phyloP scores from a whole-genome alignment of 2,113 vertebrate species.

The Pteronura brasiliensis region DNA sequence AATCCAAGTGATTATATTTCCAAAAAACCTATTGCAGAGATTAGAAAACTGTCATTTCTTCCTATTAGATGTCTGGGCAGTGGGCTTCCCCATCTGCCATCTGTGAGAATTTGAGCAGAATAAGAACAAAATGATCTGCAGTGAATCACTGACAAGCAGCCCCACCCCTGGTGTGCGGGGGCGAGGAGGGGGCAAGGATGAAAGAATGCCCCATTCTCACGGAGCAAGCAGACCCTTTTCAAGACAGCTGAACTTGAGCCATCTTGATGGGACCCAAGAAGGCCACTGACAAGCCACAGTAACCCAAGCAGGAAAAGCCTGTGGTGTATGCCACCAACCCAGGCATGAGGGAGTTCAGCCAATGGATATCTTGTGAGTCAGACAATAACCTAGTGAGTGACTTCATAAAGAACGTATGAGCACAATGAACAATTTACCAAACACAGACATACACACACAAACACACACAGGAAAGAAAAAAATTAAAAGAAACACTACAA shows the following conservation, averaged over 20 bases:
- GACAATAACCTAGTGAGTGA: background rate
- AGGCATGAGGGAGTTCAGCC: background rate
- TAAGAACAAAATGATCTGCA: background rate
- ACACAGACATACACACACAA: background rate
- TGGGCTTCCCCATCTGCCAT: background rate
- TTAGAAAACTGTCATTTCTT: background rate
- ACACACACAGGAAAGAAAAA: background rate
- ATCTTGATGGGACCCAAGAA: background rate
- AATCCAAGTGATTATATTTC: background rate
- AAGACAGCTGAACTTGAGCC: background rate
- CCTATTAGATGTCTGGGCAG: background rate
- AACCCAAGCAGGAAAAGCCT: background rate
- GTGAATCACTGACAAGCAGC: background rate
- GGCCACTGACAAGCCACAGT: no score
- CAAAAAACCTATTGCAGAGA: background rate
- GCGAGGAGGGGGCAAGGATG: background rate
- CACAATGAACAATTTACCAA: background rate
- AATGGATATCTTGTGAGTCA: background rate
- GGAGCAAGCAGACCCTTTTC: background rate
- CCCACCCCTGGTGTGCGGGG: no score
- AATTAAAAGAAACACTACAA: background rate
- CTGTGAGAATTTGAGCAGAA: background rate
- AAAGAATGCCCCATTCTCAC: no score
- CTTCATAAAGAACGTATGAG: background rate
- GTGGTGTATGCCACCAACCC: fast-evolving